Base-by-base conservation (phyloP, 2,113 vertebrate genomes). In the Neolamprologus toae region DNA sequence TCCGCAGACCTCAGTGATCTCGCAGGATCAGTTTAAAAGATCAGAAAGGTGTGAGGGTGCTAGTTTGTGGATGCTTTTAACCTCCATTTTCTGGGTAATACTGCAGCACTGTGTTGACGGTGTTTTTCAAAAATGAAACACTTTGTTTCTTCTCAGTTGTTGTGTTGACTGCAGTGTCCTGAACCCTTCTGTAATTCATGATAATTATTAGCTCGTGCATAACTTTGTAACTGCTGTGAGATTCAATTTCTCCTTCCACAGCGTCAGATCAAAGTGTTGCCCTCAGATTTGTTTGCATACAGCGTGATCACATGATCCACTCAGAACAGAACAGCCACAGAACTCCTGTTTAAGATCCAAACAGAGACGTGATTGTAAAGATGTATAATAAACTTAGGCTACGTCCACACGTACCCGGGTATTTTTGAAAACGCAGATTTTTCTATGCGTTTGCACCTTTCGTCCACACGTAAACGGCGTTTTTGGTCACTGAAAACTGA, bases 401-500 rank as follows among this genome's bases (percentile, higher is more conserved):
- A 35, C 33, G 3, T 35, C 8, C 8, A 35, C 35, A 35, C 35
- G 35, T 35, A 35, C 35, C 2, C 0, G 35, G 3, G 4, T 35
- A 35, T 35, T 35, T 35, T 35, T 35, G 33, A 35, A 35, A 31
- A 31, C 31, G 31, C 31, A 31, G 31, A 35, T 35, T 35, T 8
- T 35, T 8, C 33, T 35, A 35, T 3, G 33, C 8, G 8, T 35
- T 35, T 35, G 33, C 8, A 35, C 33, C 33, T 35, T 35, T 35
- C 8, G 1, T 33, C 33, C 33, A 33, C 33, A 33, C 33, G 8
- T 33, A 33, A 33, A 33, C 33, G 3, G 8, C 3, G 33, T 33
- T 33, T 33, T 1, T 0, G 33, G 33, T 8, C 33, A 33, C 33
- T 33, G 33, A 33, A 33, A 33, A 33, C 3, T 0, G 28, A 33